These are phyloP conservation scores for Acropternis orthonyx DNA, from an alignment of 2,797 vertebrate species.

Conservation along the genomic window DNA sequence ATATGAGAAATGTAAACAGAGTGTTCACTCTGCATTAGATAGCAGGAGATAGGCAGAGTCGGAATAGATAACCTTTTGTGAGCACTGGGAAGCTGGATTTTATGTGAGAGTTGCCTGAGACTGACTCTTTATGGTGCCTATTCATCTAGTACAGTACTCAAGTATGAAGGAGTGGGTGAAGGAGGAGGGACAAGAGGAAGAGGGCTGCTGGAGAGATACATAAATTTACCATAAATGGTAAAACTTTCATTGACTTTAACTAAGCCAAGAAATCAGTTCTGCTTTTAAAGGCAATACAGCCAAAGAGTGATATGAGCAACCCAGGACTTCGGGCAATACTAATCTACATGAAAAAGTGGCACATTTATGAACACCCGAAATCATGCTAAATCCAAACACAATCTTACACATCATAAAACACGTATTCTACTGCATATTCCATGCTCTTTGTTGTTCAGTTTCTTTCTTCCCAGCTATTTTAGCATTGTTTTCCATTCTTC, in stretches of 20 bases:
- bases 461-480: slow-evolving; percentile 23
- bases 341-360: slow-evolving; percentile 39
- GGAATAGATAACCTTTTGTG: slow-evolving; percentile 67
- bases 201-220: not conserved
- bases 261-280: slow-evolving; percentile 18
- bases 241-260: slow-evolving; percentile 1
- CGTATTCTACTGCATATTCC: slow-evolving; percentile 11
- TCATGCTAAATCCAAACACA: not conserved
- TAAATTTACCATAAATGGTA: slow-evolving; percentile 48
- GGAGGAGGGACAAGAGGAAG: slow-evolving; percentile 15
- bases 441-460: not conserved
- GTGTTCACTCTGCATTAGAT: slow-evolving; percentile 69
- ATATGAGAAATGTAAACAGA: slow-evolving; percentile 66
- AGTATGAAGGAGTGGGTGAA: not conserved
- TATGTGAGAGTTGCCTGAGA: slow-evolving; percentile 62
- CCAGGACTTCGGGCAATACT: not conserved
- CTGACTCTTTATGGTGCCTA: slow-evolving; percentile 60
- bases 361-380: slow-evolving; percentile 36
- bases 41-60: slow-evolving; percentile 68
- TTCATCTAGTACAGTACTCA: slow-evolving; percentile 54
- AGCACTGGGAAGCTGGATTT: slow-evolving; percentile 70
- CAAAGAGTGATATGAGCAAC: slow-evolving; percentile 23
- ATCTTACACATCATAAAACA: not conserved
- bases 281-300: slow-evolving; percentile 64
- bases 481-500: slow-evolving; percentile 12